Conservation (phyloP, 2,797 vertebrate genomes). For the Sparidentex hasta region DNA sequence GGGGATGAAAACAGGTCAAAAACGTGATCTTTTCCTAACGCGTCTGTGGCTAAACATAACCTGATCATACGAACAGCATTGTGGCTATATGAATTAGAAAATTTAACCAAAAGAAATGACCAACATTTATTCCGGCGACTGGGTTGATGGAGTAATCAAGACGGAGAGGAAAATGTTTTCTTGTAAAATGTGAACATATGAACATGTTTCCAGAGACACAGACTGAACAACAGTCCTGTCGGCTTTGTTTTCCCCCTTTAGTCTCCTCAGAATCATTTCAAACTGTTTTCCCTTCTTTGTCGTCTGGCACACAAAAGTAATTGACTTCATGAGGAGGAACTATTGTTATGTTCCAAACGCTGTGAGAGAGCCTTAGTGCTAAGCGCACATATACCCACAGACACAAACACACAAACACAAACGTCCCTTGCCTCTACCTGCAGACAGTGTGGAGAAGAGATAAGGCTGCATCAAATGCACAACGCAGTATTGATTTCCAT, state of each 20-base stretch:
- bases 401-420: slow-evolving; percentile 46
- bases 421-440: slow-evolving; percentile 78
- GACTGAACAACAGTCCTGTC: slow-evolving; percentile 13
- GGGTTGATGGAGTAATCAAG: no score
- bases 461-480: slow-evolving; percentile 86
- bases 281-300: slow-evolving; percentile 46
- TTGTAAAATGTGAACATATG: neutral
- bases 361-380: slow-evolving; percentile 48
- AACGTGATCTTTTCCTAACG: no score
- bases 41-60: no score
- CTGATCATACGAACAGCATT: no score
- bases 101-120: no score
- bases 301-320: slow-evolving; percentile 69
- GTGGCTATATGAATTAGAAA: no score
- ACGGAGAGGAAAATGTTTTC: neutral
- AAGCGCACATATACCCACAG: slow-evolving; percentile 48
- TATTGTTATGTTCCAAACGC: slow-evolving; percentile 71
- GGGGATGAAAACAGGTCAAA: no score
- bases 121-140: no score
- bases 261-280: slow-evolving; percentile 61
- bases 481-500: slow-evolving; percentile 87
- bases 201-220: slow-evolving; percentile 23
- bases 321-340: slow-evolving; percentile 75
- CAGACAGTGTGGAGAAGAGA: slow-evolving; percentile 84
- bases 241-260: slow-evolving; percentile 22